Percentiles rank a stretch among this genome's conserved stretches.
These are phyloP conservation scores for Ariopsis seemanni DNA, from an alignment of 2,113 vertebrate genomes.

Conservation along the genomic window DNA sequence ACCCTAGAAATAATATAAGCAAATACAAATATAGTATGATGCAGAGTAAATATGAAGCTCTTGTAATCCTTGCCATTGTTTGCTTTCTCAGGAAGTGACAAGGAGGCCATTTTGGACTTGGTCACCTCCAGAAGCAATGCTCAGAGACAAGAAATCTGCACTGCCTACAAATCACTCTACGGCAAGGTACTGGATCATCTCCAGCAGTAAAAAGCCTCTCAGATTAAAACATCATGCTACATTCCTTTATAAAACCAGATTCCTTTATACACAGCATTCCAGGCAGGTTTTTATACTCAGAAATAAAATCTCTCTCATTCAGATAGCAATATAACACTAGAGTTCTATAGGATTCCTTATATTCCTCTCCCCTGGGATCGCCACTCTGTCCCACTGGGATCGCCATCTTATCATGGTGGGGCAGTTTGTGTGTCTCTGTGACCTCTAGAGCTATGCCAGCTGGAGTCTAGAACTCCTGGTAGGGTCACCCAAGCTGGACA, in stretches of 20 bases:
- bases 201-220: neutral
- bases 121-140: slow-evolving; percentile 87
- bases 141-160: slow-evolving; percentile 84
- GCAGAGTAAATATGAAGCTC: neutral
- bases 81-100: slow-evolving; percentile 85
- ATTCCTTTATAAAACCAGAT: neutral
- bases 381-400: too few relatives aligned
- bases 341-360: neutral
- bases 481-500: too few relatives aligned
- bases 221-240: neutral
- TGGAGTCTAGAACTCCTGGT: too few relatives aligned
- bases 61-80: neutral
- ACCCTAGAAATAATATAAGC: neutral
- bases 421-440: too few relatives aligned
- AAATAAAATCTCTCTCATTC: neutral
- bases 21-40: neutral
- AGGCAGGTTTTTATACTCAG: neutral
- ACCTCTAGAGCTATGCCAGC: too few relatives aligned
- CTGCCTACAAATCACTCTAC: slow-evolving; percentile 88
- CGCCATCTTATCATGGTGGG: too few relatives aligned
- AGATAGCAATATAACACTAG: neutral
- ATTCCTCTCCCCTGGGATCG: too few relatives aligned
- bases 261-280: neutral
- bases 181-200: slow-evolving; percentile 80
- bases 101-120: slow-evolving; percentile 91